Evolutionary conservation across 1,140 invertebrate species (phyloP).

Genomic region (Lanistes nyassanus): DNA sequence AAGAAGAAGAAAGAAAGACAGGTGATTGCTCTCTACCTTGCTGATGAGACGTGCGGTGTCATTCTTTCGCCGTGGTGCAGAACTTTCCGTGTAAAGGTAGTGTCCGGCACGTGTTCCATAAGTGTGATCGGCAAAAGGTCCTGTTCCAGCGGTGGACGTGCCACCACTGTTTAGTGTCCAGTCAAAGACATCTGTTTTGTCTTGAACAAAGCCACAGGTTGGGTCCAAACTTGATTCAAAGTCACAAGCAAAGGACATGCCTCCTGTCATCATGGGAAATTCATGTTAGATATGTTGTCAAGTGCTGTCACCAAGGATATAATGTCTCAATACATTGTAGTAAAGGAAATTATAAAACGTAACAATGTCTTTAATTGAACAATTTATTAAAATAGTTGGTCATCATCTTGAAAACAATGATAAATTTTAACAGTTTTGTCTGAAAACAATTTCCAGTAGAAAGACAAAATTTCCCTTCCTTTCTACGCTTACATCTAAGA

Average conservation of each 20-base stretch:
- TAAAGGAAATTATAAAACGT: not conserved
- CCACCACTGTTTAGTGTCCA: conserved; percentile 1
- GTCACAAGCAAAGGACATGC: not conserved
- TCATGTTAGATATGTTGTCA: too few relatives aligned
- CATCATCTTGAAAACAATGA: not conserved
- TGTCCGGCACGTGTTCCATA: conserved; percentile 66
- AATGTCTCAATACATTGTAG: not conserved
- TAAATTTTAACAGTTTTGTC: too few relatives aligned
- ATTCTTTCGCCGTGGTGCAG: conserved; percentile 72
- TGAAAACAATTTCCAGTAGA: too few relatives aligned
- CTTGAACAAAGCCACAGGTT: conserved; percentile 16
- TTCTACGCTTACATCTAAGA: too few relatives aligned
- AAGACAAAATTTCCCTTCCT: too few relatives aligned
- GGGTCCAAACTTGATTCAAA: conserved; percentile 20
- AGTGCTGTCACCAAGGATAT: not conserved
- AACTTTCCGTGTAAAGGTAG: conserved; percentile 83
- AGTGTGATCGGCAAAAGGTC: conserved; percentile 60
- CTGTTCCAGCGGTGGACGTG: conserved; percentile 47
- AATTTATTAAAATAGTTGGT: not conserved
- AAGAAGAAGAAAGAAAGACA: not conserved
- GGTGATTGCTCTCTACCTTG: conserved; percentile 4
- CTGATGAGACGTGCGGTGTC: conserved; percentile 68
- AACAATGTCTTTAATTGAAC: not conserved
- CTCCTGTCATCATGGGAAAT: not conserved
- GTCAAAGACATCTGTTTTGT: conserved; percentile 3